Conservation (phyloP, 2,797 vertebrate genomes). For the Varecia variegata region DNA sequence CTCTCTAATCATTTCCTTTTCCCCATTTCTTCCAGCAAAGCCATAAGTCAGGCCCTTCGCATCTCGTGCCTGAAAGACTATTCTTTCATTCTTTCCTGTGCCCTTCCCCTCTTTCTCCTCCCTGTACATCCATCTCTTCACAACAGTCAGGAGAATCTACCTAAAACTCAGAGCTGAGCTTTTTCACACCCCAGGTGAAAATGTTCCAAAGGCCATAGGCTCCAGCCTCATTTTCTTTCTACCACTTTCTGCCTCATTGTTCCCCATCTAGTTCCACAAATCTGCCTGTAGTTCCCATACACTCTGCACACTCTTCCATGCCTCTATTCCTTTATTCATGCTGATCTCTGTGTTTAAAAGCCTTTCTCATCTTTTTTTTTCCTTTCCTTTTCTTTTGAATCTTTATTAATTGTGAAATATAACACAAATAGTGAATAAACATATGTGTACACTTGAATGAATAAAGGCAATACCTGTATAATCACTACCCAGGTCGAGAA, state of each 20-base stretch:
- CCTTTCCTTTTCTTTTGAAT: background rate
- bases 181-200: background rate
- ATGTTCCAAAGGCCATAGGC: background rate
- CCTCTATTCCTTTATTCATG: background rate
- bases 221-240: background rate
- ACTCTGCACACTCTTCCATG: background rate
- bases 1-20: background rate
- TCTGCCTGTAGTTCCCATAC: background rate
- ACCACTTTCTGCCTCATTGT: background rate
- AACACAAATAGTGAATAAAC: background rate
- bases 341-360: background rate
- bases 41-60: background rate
- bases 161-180: background rate
- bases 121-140: background rate
- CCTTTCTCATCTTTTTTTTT: background rate
- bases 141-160: background rate
- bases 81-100: background rate
- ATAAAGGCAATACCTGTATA: background rate
- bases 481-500: background rate
- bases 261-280: background rate
- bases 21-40: background rate
- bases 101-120: background rate
- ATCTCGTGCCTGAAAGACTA: background rate
- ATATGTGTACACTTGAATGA: background rate
- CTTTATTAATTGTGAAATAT: conserved; percentile 14